These are phyloP conservation scores for Clinocottus analis DNA, from an alignment of 2,113 vertebrate genomes.

Conservation along the genomic window DNA sequence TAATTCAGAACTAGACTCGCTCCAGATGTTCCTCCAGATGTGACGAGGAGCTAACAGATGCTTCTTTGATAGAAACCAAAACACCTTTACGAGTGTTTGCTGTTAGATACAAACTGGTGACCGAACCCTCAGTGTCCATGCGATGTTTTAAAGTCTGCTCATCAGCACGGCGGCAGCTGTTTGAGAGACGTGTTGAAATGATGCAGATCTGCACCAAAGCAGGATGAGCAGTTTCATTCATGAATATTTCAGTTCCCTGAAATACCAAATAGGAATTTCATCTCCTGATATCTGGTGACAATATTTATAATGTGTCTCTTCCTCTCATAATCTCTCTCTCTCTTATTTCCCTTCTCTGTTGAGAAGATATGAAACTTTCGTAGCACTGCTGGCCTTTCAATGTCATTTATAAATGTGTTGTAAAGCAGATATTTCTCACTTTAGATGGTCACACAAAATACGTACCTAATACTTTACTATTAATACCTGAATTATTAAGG, in stretches of 20 bases:
- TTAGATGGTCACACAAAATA: too few species aligned
- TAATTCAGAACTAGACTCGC: background rate
- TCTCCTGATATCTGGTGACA: background rate
- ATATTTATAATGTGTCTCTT: too few species aligned
- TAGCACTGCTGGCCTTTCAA: too few species aligned
- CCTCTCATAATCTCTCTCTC: background rate
- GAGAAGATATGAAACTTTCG: too few species aligned
- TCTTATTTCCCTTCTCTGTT: too few species aligned
- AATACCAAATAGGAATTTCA: background rate
- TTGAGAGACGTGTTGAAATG: background rate
- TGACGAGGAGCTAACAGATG: background rate
- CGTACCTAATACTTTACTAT: too few species aligned
- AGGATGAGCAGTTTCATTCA: background rate
- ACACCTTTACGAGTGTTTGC: background rate
- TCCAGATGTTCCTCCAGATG: slow-evolving; percentile 3
- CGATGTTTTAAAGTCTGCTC: background rate
- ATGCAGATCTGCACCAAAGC: background rate
- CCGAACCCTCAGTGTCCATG: background rate
- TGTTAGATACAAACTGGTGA: background rate
- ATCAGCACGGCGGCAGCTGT: background rate
- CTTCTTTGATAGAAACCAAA: background rate
- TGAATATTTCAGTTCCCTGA: background rate
- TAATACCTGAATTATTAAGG: too few species aligned
- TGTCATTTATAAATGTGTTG: too few species aligned
- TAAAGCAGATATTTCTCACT: too few species aligned